Conservation (phyloP, 1,140 invertebrate genomes). For the Littorina saxatilis region DNA sequence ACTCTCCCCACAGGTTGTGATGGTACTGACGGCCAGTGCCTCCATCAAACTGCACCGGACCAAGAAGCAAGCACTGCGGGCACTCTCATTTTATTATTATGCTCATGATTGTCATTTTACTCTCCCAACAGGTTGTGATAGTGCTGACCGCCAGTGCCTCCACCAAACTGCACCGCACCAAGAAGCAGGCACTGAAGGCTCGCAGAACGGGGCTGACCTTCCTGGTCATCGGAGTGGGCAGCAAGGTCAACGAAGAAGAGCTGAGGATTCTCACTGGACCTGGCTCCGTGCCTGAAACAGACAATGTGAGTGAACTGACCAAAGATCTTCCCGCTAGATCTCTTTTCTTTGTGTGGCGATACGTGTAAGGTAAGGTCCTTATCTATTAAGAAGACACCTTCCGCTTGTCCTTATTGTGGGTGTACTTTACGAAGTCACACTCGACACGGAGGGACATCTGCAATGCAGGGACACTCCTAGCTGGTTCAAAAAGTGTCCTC, state of each 20-base stretch:
- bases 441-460: too few relatives aligned
- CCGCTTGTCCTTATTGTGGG: too few relatives aligned
- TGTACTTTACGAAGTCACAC: too few relatives aligned
- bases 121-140: constrained; percentile 5
- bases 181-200: constrained; percentile 42
- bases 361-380: too few relatives aligned
- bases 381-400: too few relatives aligned
- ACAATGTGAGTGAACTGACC: neutral
- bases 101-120: too few relatives aligned
- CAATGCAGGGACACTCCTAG: too few relatives aligned
- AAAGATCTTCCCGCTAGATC: neutral
- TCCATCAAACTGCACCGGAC: neutral
- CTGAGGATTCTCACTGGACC: constrained; percentile 29
- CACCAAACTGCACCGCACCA: neutral
- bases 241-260: constrained; percentile 43
- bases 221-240: constrained; percentile 50
- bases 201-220: constrained; percentile 44
- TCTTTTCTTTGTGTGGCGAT: neutral
- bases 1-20: constrained; percentile 11
- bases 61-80: constrained; percentile 43
- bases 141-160: constrained; percentile 21
- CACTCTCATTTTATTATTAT: too few relatives aligned
- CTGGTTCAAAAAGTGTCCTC: too few relatives aligned
- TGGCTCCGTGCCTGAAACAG: neutral
- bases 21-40: constrained; percentile 16